A percentile compares a stretch with the other conserved stretches of the same genome.
These are phyloP conservation scores for Hemichromis elongatus DNA, from an alignment of 2,113 vertebrate species.

Conservation along the genomic window DNA sequence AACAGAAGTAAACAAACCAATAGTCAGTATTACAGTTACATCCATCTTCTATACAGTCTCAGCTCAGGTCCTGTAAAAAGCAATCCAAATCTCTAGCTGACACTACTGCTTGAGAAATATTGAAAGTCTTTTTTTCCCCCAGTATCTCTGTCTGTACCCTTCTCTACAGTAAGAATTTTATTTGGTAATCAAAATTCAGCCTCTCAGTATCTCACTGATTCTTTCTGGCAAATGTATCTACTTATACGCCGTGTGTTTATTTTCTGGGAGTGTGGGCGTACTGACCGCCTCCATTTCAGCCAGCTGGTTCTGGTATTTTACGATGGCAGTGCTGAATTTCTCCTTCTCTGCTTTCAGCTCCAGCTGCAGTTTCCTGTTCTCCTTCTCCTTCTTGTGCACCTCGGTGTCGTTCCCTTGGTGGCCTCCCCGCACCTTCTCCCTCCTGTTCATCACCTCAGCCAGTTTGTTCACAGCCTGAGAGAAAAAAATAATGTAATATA, in stretches of 20 bases:
- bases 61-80: background rate
- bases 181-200: background rate
- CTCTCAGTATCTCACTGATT: background rate
- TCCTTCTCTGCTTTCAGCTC: slow-evolving; percentile 89
- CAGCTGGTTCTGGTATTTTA: slow-evolving; percentile 93
- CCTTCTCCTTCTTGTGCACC: slow-evolving; percentile 89
- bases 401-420: slow-evolving; percentile 81
- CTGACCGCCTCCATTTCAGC: slow-evolving; percentile 97
- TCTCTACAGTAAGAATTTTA: background rate
- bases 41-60: background rate
- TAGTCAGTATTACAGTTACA: background rate
- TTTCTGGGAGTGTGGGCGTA: slow-evolving; percentile 5
- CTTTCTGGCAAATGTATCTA: background rate
- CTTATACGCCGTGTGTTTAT: background rate
- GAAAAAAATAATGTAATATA: background rate
- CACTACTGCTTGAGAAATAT: background rate
- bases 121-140: background rate
- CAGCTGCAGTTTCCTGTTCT: slow-evolving; percentile 93
- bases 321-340: slow-evolving; percentile 89
- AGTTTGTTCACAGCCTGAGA: slow-evolving; percentile 92
- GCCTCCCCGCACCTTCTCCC: slow-evolving; percentile 57
- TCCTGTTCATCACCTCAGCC: slow-evolving; percentile 94
- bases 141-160: background rate
- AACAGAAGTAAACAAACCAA: background rate
- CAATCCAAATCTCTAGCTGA: background rate